Evolutionary conservation across 2,113 vertebrate species (phyloP), one percentile per base, ranked within the genome.

Genomic region (Myodes glareolus): DNA sequence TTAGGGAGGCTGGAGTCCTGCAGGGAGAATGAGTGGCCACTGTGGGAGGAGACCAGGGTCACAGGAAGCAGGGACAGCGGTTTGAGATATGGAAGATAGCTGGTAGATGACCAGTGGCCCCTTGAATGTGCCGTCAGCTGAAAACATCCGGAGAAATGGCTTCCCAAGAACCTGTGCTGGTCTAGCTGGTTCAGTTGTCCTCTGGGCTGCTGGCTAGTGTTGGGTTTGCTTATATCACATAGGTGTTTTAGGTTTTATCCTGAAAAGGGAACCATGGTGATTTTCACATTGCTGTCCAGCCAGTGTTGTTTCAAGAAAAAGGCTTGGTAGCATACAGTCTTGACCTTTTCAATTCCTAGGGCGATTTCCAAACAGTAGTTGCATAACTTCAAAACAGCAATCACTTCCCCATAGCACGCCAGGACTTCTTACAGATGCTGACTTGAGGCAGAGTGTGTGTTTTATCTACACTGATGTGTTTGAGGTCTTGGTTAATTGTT

Each of bases 311-410:
- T 58, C 7, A 55, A 55, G 52, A 81, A 36, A n/a, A 81, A 39
- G 78, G 36, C 0, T 58, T 58, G 11, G 52, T 39, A 58, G 52
- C 36, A 82, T 58, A n/a, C 39, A 47, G 13, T 86, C 39, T 86
- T 86, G 78, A 8, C 33, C 76, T 84, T 61, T 91, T 39, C 33
- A 94, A 31, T 50, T 93, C 29, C 17, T 73, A 42, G 63, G 42
- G 81, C 96, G 45, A 93, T 95, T 86, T 81, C 17, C 81, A 72
- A 93, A 73, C 39, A 21, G 25, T 87, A 23, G 75, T 73, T 72
- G 84, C n/a, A 45, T n/a, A 58, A 82, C 61, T 82, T 61, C 80
- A 82, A 58, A 82, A 7, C 80, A 78, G 21, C 52, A 82, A 7
- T 82, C 4, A 36, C 21, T 81, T 58, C 80, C 23, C 61, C 75